Evolutionary conservation across 1,140 invertebrate species (phyloP).

Genomic region (Drosophila lacertosa): DNA sequence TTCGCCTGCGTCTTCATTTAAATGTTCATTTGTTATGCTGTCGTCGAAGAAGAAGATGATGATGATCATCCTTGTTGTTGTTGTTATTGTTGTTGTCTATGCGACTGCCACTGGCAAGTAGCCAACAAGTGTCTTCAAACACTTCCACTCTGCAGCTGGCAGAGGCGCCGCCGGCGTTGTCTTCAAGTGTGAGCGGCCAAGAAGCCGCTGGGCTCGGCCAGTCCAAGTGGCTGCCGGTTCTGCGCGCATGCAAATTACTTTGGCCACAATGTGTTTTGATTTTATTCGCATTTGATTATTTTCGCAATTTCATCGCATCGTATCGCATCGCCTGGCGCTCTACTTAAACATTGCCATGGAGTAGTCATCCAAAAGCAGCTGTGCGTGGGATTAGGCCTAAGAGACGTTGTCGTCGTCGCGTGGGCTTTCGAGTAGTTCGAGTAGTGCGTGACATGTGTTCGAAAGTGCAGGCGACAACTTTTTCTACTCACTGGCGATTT

Average conservation of each 20-base stretch:
- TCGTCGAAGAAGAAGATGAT: conserved; percentile 58
- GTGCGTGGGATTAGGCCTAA: conserved; percentile 50
- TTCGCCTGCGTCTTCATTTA: conserved; percentile 69
- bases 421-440: conserved; percentile 53
- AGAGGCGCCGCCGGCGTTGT: conserved; percentile 60
- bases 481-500: conserved; percentile 5
- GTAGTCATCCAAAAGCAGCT: conserved; percentile 38
- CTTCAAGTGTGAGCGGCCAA: conserved; percentile 52
- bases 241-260: conserved; percentile 72
- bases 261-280: conserved; percentile 78
- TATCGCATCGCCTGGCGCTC: conserved; percentile 38
- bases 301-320: conserved; percentile 41
- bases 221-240: conserved; percentile 36
- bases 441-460: conserved; percentile 75
- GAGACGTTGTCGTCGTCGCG: conserved; percentile 41
- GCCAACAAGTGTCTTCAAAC: conserved; percentile 80
- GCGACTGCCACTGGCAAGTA: conserved; percentile 50
- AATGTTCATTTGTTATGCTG: conserved; percentile 81
- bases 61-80: conserved; percentile 37
- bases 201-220: conserved; percentile 11
- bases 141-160: conserved; percentile 53
- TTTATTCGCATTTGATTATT: conserved; percentile 79
- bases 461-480: conserved; percentile 47
- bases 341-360: conserved; percentile 52
- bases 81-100: conserved; percentile 25